Percentiles rank a stretch among this genome's conserved stretches.
phyloP scores from a whole-genome alignment of 2,888 invertebrate genomes.

The Orthosia gracilis region DNA sequence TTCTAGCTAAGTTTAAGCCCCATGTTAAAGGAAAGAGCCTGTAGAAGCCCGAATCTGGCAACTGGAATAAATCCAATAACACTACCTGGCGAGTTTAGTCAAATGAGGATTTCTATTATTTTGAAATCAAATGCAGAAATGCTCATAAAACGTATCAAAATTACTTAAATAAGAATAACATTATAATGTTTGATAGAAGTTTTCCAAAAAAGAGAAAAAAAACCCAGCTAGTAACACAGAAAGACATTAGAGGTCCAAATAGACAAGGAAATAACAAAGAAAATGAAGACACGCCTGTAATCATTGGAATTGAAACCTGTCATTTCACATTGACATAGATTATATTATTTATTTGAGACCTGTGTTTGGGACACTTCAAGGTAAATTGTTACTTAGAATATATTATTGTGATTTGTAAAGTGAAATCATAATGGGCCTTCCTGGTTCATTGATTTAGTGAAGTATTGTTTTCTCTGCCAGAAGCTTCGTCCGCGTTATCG shows the following conservation, averaged over 20 bases:
- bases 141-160: not conserved
- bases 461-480: too few relatives aligned
- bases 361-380: not conserved
- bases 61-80: too few relatives aligned
- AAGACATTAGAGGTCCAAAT: not conserved
- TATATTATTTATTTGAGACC: constrained; percentile 1
- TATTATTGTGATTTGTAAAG: not conserved
- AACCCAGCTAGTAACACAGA: not conserved
- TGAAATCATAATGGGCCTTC: not conserved
- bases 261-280: constrained; percentile 10
- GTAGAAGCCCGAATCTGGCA: too few relatives aligned
- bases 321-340: not conserved
- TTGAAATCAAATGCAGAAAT: too few relatives aligned
- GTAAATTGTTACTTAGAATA: not conserved
- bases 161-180: not conserved
- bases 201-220: not conserved
- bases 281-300: not conserved
- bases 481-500: too few relatives aligned
- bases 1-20: too few relatives aligned
- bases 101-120: too few relatives aligned
- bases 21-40: too few relatives aligned
- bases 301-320: constrained; percentile 3
- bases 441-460: not conserved
- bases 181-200: not conserved
- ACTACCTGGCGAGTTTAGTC: too few relatives aligned